Percentiles rank a stretch among this genome's conserved stretches.
Evolutionary conservation across 2,113 vertebrate species (phyloP).

Genomic region (Tauraco erythrolophus): DNA sequence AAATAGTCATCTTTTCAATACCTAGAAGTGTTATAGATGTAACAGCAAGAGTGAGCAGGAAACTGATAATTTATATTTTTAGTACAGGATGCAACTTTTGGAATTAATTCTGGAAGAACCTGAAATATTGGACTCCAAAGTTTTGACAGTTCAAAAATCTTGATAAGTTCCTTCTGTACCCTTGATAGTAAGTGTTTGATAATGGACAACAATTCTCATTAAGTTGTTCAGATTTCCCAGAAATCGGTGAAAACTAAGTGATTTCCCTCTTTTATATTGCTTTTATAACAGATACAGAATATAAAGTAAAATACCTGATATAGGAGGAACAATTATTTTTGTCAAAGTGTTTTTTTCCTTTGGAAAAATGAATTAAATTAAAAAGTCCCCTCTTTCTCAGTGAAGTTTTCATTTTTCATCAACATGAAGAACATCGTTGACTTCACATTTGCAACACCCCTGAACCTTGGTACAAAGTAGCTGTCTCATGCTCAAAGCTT

Average conservation of each 20-base stretch:
- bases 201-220: background rate
- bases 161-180: background rate
- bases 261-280: background rate
- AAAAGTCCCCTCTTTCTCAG: background rate
- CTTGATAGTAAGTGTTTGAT: background rate
- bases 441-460: background rate
- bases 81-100: background rate
- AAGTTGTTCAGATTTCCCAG: background rate
- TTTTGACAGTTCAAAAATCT: background rate
- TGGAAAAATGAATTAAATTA: background rate
- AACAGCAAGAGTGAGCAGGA: background rate
- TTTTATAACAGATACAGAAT: background rate
- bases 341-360: background rate
- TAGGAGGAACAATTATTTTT: background rate
- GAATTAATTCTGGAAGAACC: background rate
- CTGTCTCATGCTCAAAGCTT: background rate
- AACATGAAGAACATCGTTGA: background rate
- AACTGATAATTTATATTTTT: background rate
- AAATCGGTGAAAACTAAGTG: background rate
- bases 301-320: background rate
- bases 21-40: background rate
- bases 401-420: background rate
- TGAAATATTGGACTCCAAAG: background rate
- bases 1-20: background rate
- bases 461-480: background rate